Conservation (phyloP, 2,888 invertebrate genomes). For the Lysandra coridon region DNA sequence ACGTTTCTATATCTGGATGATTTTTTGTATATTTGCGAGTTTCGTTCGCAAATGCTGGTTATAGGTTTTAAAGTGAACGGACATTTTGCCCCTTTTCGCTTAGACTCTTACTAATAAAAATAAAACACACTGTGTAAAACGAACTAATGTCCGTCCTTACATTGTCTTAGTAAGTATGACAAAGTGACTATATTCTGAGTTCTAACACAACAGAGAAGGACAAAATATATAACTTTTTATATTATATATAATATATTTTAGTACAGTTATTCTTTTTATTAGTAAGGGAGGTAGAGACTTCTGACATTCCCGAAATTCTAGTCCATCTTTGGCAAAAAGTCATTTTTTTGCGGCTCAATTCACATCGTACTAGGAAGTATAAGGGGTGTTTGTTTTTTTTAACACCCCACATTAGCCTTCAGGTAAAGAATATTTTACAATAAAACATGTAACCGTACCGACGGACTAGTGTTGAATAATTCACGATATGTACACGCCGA, state of each 20-base stretch:
- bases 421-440: conserved; percentile 44
- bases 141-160: no score
- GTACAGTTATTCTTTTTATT: no score
- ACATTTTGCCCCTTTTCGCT: neutral
- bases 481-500: conserved; percentile 56
- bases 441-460: conserved; percentile 44
- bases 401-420: conserved; percentile 43
- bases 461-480: conserved; percentile 63
- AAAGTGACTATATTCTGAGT: no score
- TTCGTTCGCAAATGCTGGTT: no score
- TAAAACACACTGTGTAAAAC: no score
- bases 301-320: no score
- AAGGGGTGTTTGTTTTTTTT: conserved; percentile 45
- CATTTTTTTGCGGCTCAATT: neutral
- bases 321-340: neutral
- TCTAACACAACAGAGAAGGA: no score
- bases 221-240: no score
- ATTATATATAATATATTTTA: no score
- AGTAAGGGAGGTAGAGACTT: no score
- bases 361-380: neutral
- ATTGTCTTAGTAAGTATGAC: no score
- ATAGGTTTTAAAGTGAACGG: neutral
- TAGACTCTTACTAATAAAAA: no score
- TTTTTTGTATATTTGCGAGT: neutral
- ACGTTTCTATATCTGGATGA: neutral